These are phyloP conservation scores for Armadillidium nasatum DNA, from an alignment of 1,140 invertebrate species.

Conservation along the genomic window DNA sequence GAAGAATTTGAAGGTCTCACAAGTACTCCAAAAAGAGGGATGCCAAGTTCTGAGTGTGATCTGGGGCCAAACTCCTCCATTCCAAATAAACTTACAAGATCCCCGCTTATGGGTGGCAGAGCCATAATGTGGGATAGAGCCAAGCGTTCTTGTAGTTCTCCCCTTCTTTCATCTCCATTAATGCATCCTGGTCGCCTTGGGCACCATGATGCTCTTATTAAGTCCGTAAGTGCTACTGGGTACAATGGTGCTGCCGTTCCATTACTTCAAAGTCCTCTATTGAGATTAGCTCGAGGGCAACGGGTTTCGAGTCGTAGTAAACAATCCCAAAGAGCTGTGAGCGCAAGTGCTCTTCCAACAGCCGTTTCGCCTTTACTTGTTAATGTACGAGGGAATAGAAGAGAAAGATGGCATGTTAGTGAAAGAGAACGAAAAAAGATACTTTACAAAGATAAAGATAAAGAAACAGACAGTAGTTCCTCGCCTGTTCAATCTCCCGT, in stretches of 20 bases:
- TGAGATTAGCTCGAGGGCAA: conserved; percentile 23
- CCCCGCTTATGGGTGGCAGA: conserved; percentile 16
- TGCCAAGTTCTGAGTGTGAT: not conserved
- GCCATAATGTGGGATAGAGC: conserved; percentile 9
- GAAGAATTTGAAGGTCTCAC: conserved; percentile 27
- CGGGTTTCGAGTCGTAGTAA: not conserved
- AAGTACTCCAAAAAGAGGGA: conserved; percentile 24
- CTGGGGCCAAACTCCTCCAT: not conserved
- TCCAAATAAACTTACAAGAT: not conserved
- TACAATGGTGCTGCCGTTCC: conserved; percentile 24
- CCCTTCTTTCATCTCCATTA: conserved; percentile 22
- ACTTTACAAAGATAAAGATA: not conserved
- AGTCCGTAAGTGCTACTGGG: conserved; percentile 8
- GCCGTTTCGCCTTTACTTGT: conserved; percentile 2
- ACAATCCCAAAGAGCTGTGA: not conserved
- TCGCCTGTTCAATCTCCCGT: not conserved
- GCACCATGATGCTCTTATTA: conserved; percentile 21
- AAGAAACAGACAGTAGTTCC: not conserved
- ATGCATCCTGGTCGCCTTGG: conserved; percentile 26
- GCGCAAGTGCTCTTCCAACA: not conserved
- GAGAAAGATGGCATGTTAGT: not conserved
- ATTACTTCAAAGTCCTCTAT: conserved; percentile 24
- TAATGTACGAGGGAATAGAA: not conserved
- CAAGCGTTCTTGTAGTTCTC: conserved; percentile 17
- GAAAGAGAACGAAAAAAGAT: not conserved